Conservation (phyloP, 1,140 invertebrate genomes). For the Drosophila baimaii region DNA sequence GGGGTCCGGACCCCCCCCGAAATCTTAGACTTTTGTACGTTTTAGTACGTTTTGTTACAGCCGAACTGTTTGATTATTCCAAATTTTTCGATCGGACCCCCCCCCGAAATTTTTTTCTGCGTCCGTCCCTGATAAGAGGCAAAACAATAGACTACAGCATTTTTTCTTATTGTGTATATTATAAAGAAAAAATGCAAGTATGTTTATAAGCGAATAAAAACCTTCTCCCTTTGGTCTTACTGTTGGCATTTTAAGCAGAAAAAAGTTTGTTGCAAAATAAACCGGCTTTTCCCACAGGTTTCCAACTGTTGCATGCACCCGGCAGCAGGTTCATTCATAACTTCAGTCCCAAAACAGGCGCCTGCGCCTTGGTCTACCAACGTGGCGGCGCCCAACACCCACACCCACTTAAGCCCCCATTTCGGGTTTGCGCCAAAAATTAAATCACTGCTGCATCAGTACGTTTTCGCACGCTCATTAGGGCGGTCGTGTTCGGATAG, state of each 20-base stretch:
- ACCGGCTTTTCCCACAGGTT: background rate
- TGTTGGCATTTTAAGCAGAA: background rate
- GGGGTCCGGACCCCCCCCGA: too few species aligned
- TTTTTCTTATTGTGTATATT: background rate
- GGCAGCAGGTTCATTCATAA: constrained; percentile 68
- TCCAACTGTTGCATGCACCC: constrained; percentile 66
- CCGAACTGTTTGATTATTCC: too few species aligned
- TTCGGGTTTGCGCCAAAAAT: constrained; percentile 69
- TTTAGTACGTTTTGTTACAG: too few species aligned
- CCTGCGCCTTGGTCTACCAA: constrained; percentile 48
- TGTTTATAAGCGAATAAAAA: background rate
- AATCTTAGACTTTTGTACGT: too few species aligned
- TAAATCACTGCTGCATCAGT: constrained; percentile 66
- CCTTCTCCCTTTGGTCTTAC: background rate
- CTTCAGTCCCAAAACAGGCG: constrained; percentile 35
- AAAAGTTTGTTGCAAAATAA: background rate
- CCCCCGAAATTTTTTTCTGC: too few species aligned
- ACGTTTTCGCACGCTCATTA: constrained; percentile 67
- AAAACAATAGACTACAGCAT: background rate
- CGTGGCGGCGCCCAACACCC: background rate
- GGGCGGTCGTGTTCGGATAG: constrained; percentile 29
- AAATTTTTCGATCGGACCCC: too few species aligned
- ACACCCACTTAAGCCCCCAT: background rate
- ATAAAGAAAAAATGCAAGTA: background rate
- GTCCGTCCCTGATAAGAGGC: too few species aligned